phyloP scores from a whole-genome alignment of 2,888 invertebrate genomes.

The Eledone cirrhosa region DNA sequence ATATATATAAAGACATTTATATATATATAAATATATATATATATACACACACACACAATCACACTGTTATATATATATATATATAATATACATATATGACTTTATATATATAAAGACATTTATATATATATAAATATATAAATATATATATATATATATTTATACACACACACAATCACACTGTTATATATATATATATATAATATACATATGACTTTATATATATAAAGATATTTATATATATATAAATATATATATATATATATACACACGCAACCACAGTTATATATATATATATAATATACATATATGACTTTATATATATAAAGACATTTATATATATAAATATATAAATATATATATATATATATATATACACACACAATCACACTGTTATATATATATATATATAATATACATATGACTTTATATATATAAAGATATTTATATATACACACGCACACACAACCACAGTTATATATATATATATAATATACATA shows the following conservation, averaged over 20 bases:
- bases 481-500: background rate
- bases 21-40: background rate
- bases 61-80: background rate
- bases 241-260: background rate
- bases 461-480: background rate
- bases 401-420: background rate
- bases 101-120: background rate
- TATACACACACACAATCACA: background rate
- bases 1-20: background rate
- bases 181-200: background rate
- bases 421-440: background rate
- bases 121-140: background rate
- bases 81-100: background rate
- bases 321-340: background rate
- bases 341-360: background rate
- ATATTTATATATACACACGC: background rate
- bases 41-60: background rate
- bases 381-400: too few species aligned
- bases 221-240: too few species aligned
- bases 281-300: background rate
- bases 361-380: background rate
- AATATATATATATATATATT: background rate
- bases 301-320: too few species aligned
- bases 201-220: background rate
- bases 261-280: background rate